A percentile compares a stretch with the other conserved stretches of the same genome.
Conservation (phyloP, 1,140 invertebrate species). For the Drosophila micromelanica region DNA sequence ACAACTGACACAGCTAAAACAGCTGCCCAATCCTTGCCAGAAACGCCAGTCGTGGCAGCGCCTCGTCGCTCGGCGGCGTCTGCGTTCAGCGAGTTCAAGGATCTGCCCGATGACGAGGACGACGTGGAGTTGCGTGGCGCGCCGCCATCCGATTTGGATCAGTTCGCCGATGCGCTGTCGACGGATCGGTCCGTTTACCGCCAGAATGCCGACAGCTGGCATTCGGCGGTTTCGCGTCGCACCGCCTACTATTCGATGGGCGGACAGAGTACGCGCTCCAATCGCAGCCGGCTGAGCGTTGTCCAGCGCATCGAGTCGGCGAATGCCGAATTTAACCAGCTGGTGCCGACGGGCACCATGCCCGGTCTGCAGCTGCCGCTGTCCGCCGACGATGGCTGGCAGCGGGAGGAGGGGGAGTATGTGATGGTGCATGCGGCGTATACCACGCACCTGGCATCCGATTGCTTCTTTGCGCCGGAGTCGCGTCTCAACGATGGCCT, state of each 20-base stretch:
- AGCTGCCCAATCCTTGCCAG: not conserved
- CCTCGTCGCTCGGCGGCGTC: not conserved
- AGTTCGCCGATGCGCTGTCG: slow-evolving; percentile 62
- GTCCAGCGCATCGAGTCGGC: slow-evolving; percentile 60
- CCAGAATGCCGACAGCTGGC: slow-evolving; percentile 90
- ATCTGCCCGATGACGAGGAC: slow-evolving; percentile 45
- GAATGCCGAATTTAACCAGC: slow-evolving; percentile 86
- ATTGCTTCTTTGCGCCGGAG: slow-evolving; percentile 93
- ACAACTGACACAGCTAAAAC: not conserved
- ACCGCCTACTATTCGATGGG: slow-evolving; percentile 91
- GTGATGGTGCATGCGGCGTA: slow-evolving; percentile 94
- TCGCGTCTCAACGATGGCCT: slow-evolving; percentile 94
- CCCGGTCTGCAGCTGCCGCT: slow-evolving; percentile 87
- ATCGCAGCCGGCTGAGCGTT: slow-evolving; percentile 66
- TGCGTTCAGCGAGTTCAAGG: slow-evolving; percentile 42
- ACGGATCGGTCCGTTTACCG: slow-evolving; percentile 78
- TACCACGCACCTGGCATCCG: slow-evolving; percentile 94
- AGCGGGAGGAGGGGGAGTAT: slow-evolving; percentile 93
- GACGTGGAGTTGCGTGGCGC: slow-evolving; percentile 28
- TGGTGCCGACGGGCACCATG: slow-evolving; percentile 89
- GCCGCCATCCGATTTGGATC: slow-evolving; percentile 21
- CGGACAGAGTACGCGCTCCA: slow-evolving; percentile 84
- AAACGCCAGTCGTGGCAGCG: not conserved
- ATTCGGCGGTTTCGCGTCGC: slow-evolving; percentile 89
- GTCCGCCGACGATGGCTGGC: slow-evolving; percentile 86